phyloP scores from a whole-genome alignment of 2,113 vertebrate genomes.

The Camelus dromedarius region DNA sequence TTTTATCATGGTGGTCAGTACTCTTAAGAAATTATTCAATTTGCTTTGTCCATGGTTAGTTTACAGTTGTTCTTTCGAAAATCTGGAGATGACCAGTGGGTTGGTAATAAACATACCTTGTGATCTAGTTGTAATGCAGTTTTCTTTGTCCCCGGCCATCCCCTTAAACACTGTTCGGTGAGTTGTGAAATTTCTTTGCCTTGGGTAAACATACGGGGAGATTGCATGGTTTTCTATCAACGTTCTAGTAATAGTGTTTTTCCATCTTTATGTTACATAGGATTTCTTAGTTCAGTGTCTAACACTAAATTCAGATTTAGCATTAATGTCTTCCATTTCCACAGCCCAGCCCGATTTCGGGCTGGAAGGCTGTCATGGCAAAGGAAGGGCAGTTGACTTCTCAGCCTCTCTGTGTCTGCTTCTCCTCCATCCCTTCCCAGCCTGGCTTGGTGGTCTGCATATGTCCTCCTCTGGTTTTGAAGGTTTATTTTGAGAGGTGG shows the following conservation, averaged over 20 bases:
- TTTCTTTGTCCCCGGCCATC: not conserved
- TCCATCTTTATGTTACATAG: not conserved
- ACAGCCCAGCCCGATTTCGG: not conserved
- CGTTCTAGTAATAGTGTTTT: not conserved
- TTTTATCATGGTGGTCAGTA: not conserved
- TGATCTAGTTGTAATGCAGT: not conserved
- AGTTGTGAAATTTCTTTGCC: not conserved
- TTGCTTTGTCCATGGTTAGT: not conserved
- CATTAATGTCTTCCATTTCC: not conserved
- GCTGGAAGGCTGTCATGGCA: not conserved
- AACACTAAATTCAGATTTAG: not conserved
- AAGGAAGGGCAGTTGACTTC: not conserved
- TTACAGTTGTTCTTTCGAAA: not conserved
- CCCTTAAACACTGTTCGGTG: not conserved
- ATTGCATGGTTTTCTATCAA: not conserved
- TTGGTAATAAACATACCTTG: not conserved
- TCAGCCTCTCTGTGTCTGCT: not conserved
- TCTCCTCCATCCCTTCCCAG: not conserved
- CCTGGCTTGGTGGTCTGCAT: not conserved
- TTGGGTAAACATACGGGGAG: not conserved
- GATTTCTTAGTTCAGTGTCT: not conserved
- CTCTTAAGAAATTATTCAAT: not conserved
- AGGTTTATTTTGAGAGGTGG: not conserved
- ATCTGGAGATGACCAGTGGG: not conserved
- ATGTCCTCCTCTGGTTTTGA: not conserved